These are phyloP conservation scores for Anolis apletophallus DNA, from an alignment of 2,797 vertebrate genomes.

Conservation along the genomic window DNA sequence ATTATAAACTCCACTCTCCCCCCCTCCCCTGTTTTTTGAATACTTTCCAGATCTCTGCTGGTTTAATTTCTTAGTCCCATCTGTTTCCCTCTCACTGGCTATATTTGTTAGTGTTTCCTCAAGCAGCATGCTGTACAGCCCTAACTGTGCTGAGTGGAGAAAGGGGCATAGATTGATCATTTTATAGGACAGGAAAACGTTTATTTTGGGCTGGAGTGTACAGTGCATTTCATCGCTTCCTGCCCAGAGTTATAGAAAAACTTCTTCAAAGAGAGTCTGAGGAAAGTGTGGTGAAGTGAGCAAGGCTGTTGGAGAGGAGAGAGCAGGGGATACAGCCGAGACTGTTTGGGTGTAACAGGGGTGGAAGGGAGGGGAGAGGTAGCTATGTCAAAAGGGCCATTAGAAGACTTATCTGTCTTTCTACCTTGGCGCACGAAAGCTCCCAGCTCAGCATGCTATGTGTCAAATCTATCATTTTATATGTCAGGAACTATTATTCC, in stretches of 20 bases:
- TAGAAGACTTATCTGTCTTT: slow-evolving; percentile 91
- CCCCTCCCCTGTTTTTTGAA: slow-evolving; percentile 65
- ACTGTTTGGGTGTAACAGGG: slow-evolving; percentile 62
- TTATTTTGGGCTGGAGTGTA: slow-evolving; percentile 73
- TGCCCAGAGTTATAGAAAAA: slow-evolving; percentile 62
- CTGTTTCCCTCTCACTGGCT: slow-evolving; percentile 82
- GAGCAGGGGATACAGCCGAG: slow-evolving; percentile 11
- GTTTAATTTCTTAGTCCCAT: slow-evolving; percentile 84
- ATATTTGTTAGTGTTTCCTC: slow-evolving; percentile 85
- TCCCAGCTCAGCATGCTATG: slow-evolving; percentile 84
- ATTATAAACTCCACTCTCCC: slow-evolving; percentile 73
- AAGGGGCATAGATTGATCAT: slow-evolving; percentile 83
- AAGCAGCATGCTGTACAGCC: slow-evolving; percentile 81
- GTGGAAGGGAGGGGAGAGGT: slow-evolving; percentile 38
- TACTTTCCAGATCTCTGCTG: slow-evolving; percentile 82
- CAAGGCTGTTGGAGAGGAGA: neutral
- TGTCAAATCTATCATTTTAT: slow-evolving; percentile 93
- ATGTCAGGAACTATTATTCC: slow-evolving; percentile 91
- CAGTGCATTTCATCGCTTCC: slow-evolving; percentile 65
- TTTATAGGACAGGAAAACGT: slow-evolving; percentile 76
- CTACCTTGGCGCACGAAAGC: slow-evolving; percentile 80
- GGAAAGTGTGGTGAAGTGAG: neutral
- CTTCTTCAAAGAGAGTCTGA: slow-evolving; percentile 49
- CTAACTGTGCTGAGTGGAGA: slow-evolving; percentile 76
- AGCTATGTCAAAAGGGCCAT: slow-evolving; percentile 86